Evolutionary conservation across 2,113 vertebrate species (phyloP), one percentile per base, ranked within the genome.

Genomic region (Cebus imitator): DNA sequence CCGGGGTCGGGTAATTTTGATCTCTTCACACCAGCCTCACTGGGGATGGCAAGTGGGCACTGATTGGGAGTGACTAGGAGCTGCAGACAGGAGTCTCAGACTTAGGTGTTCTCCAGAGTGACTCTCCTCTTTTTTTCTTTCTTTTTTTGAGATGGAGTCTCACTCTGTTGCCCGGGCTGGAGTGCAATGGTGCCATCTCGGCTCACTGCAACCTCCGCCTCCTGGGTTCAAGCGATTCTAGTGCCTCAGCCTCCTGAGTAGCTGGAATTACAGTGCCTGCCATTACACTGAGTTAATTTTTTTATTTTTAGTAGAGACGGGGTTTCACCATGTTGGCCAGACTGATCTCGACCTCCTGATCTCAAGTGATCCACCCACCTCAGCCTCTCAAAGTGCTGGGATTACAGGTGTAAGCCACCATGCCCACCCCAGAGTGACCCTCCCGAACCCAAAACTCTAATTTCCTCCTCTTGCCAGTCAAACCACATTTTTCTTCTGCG

Each of bases 21-120:
- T 32, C 5, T 35, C n/a, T 25, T 25, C 30, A 16, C 40, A 10
- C 10, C 43, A 66, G n/a, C 16, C 45, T 7, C 0, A 0, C 1
- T n/a, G 64, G 55, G n/a, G 13, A 6, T 6, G 35, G 2, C 0
- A 4, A 55, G 37, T 7, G 0, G 20, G 57, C 0, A 0, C 11
- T 0, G 55, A 0, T 0, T 6, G 57, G 45, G 66, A 7, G 70
- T 5, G 3, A 12, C n/a, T 0, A 2, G 70, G 8, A 17, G 9
- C 32, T 2, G 3, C 68, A 40, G 20, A 35, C 61, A 30, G 61
- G 61, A 64, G 27, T 13, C 58, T 30, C 30, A 27, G 61, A 64
- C 27, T 30, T 30, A 30, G 27, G 27, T 64, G 27, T 64, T 64
- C 61, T 64, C 61, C 61, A 13, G 14, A 35, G 32, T 35, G 66